Evolutionary conservation across 2,113 vertebrate species (phyloP).

Genomic region (Jaculus jaculus): DNA sequence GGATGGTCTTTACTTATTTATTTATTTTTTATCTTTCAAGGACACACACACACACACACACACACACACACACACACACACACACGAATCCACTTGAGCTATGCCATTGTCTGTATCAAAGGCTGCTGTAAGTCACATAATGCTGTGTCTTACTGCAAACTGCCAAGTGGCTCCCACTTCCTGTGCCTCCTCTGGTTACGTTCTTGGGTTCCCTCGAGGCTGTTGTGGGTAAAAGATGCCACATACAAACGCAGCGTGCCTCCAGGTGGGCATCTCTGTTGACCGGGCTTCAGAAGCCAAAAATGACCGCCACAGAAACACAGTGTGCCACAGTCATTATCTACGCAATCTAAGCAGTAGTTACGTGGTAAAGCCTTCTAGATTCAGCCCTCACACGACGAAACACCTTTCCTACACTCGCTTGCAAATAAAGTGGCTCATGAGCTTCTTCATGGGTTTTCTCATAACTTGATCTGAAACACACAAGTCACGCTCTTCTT

Average conservation of each 20-base stretch:
- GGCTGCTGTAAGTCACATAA: conserved; percentile 70
- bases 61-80: too few species aligned
- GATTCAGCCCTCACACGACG: conserved; percentile 63
- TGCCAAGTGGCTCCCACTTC: conserved; percentile 62
- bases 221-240: conserved; percentile 71
- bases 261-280: conserved; percentile 75
- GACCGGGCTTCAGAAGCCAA: conserved; percentile 73
- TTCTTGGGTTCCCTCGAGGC: conserved; percentile 67
- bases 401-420: conserved; percentile 70
- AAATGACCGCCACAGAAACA: conserved; percentile 71
- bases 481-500: conserved; percentile 55
- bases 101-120: conserved; percentile 60
- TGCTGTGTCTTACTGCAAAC: conserved; percentile 66
- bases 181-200: not conserved
- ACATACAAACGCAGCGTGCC: conserved; percentile 62
- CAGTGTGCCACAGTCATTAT: conserved; percentile 69
- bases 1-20: not conserved
- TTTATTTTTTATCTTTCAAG: conserved; percentile 43
- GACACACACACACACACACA: conserved; percentile 30
- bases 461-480: conserved; percentile 52
- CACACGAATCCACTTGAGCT: conserved; percentile 66
- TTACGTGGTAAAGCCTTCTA: conserved; percentile 73
- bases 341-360: conserved; percentile 75
- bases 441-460: conserved; percentile 72
- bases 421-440: conserved; percentile 69